These are phyloP conservation scores for Callinectes sapidus DNA, from an alignment of 2,888 invertebrate species.

Conservation along the genomic window DNA sequence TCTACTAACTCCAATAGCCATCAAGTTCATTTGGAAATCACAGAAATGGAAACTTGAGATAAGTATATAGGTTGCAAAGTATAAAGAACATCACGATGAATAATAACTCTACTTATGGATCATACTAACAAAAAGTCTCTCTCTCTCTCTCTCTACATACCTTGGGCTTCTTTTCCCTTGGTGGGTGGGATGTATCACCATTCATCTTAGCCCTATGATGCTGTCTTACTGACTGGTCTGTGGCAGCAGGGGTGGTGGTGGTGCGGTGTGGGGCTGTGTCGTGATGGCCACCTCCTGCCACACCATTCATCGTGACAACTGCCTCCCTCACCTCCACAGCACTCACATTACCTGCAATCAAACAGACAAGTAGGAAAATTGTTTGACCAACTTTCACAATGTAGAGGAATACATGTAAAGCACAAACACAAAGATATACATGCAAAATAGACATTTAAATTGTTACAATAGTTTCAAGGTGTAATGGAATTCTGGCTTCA, in stretches of 20 bases:
- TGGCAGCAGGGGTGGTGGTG: neutral
- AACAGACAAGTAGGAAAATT: neutral
- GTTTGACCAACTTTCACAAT: neutral
- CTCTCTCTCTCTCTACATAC: constrained; percentile 44
- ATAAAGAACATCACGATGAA: neutral
- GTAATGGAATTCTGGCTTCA: neutral
- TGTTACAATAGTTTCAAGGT: neutral
- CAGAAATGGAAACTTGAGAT: neutral
- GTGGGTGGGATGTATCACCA: constrained; percentile 60
- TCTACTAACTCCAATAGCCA: neutral
- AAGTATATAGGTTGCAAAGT: neutral
- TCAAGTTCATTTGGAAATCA: neutral
- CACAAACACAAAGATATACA: neutral
- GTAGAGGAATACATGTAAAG: neutral
- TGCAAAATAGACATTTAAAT: neutral
- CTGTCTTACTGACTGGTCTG: constrained; percentile 9
- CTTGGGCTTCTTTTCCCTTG: constrained; percentile 65
- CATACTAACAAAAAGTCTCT: neutral
- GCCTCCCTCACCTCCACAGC: constrained; percentile 63
- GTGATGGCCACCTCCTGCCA: constrained; percentile 60
- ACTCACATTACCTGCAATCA: constrained; percentile 62
- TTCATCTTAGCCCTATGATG: constrained; percentile 64
- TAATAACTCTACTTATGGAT: neutral
- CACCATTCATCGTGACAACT: constrained; percentile 67
- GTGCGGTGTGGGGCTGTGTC: constrained; percentile 51